Conservation (phyloP, 2,797 vertebrate species). For the Semotilus atromaculatus region DNA sequence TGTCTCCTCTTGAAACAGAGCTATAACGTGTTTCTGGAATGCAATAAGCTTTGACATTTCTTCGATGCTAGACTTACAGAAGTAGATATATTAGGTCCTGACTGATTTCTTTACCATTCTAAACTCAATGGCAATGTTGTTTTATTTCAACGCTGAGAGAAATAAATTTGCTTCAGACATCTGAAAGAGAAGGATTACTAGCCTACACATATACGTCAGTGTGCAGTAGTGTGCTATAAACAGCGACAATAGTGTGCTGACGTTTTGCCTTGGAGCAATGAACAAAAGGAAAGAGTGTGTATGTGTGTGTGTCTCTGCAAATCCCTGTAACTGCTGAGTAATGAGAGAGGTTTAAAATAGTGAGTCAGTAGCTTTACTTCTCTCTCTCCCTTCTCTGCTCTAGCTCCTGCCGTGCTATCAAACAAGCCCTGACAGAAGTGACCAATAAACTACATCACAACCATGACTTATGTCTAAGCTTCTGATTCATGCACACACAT, state of each 20-base stretch:
- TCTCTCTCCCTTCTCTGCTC: conserved; percentile 11
- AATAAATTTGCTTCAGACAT: conserved; percentile 3
- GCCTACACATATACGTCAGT: conserved; percentile 27
- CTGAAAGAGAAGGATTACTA: conserved; percentile 27
- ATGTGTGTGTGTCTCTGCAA: conserved; percentile 42
- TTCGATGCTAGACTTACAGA: neutral
- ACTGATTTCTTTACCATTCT: conserved; percentile 15
- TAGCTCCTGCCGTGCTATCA: conserved; percentile 30
- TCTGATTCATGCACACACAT: conserved; percentile 7
- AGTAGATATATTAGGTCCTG: conserved; percentile 2
- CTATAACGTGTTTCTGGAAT: neutral
- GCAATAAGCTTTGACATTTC: conserved; percentile 2
- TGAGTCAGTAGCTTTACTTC: conserved; percentile 48
- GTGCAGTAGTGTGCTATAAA: conserved; percentile 39
- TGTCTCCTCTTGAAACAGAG: neutral
- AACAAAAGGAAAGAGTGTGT: conserved; percentile 25
- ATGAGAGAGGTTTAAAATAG: conserved; percentile 54
- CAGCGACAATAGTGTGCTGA: conserved; percentile 44
- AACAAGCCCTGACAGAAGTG: conserved; percentile 42
- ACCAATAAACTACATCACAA: conserved; percentile 48
- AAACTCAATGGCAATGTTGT: neutral
- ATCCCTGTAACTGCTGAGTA: conserved; percentile 46
- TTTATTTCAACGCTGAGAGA: conserved; percentile 33
- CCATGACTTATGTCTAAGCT: conserved; percentile 28
- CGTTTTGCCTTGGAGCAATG: conserved; percentile 45